Evolutionary conservation across 2,113 vertebrate genomes (phyloP).

Genomic region (Myocastor coypus): DNA sequence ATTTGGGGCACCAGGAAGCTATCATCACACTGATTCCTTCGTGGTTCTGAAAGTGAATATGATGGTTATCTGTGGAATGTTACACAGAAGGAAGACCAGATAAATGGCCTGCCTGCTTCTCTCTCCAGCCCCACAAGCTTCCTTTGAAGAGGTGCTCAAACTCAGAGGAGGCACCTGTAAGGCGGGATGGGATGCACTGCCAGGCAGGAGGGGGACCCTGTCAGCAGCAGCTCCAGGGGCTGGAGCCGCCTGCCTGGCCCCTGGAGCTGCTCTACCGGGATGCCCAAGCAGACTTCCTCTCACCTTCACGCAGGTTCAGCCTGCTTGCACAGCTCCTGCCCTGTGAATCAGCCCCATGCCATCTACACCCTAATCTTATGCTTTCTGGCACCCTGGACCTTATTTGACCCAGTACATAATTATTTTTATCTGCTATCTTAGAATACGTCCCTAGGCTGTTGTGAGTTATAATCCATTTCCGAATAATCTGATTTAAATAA

Average conservation of each 20-base stretch:
- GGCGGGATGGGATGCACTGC: fast-evolving
- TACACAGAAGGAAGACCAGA: neutral
- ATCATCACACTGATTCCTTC: neutral
- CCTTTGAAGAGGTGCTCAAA: neutral
- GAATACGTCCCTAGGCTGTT: neutral
- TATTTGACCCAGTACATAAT: neutral
- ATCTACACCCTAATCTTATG: neutral
- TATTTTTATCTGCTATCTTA: slow-evolving; percentile 5
- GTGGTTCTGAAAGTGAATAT: neutral
- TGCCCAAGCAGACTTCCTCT: neutral
- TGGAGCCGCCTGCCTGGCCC: neutral
- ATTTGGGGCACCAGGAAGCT: neutral
- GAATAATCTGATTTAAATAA: neutral
- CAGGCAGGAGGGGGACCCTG: fast-evolving
- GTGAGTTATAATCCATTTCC: neutral
- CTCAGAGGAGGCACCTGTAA: neutral
- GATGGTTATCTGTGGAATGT: neutral
- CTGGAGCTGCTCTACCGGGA: neutral
- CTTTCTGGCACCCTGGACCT: neutral
- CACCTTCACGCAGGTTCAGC: too few species aligned
- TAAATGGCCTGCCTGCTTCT: neutral
- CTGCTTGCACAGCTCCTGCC: neutral
- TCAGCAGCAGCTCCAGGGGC: neutral
- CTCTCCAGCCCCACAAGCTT: neutral
- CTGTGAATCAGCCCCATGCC: neutral